A percentile compares a stretch with the other conserved stretches of the same genome.
phyloP scores from a whole-genome alignment of 2,113 vertebrate species.

The Acanthisitta chloris region DNA sequence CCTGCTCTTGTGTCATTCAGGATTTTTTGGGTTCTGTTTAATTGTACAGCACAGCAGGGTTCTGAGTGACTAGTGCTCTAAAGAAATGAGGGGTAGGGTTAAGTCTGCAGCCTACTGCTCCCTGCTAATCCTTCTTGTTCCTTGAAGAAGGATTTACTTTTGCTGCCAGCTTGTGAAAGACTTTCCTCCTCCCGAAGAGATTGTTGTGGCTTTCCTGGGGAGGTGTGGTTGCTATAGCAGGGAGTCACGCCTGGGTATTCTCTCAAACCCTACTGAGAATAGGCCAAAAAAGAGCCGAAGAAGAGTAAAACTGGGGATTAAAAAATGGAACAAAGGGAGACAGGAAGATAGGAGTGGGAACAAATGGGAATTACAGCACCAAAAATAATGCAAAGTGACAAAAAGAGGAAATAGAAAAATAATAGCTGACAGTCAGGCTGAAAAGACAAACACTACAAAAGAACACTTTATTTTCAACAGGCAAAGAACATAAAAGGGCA shows the following conservation, averaged over 20 bases:
- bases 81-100: slow-evolving; percentile 89
- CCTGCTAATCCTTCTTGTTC: slow-evolving; percentile 93
- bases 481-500: slow-evolving; percentile 59
- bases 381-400: slow-evolving; percentile 94
- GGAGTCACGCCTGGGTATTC: slow-evolving; percentile 88
- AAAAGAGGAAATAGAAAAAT: slow-evolving; percentile 93
- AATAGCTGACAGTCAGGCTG: slow-evolving; percentile 85
- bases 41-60: slow-evolving; percentile 90
- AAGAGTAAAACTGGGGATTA: slow-evolving; percentile 90
- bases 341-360: slow-evolving; percentile 93
- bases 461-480: slow-evolving; percentile 86
- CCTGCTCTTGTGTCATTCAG: slow-evolving; percentile 78
- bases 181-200: slow-evolving; percentile 85
- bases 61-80: slow-evolving; percentile 89
- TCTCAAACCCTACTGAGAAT: slow-evolving; percentile 83
- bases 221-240: slow-evolving; percentile 94
- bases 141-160: slow-evolving; percentile 93
- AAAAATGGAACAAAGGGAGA: slow-evolving; percentile 83
- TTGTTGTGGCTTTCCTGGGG: slow-evolving; percentile 88
- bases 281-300: slow-evolving; percentile 77
- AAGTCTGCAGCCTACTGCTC: slow-evolving; percentile 89
- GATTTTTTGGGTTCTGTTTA: slow-evolving; percentile 81
- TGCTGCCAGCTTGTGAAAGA: slow-evolving; percentile 90
- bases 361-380: slow-evolving; percentile 92
- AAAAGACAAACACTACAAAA: slow-evolving; percentile 79